Percentiles rank a stretch among this genome's conserved stretches.
phyloP scores from a whole-genome alignment of 2,888 invertebrate genomes.

The Pristionchus maxplancki region DNA sequence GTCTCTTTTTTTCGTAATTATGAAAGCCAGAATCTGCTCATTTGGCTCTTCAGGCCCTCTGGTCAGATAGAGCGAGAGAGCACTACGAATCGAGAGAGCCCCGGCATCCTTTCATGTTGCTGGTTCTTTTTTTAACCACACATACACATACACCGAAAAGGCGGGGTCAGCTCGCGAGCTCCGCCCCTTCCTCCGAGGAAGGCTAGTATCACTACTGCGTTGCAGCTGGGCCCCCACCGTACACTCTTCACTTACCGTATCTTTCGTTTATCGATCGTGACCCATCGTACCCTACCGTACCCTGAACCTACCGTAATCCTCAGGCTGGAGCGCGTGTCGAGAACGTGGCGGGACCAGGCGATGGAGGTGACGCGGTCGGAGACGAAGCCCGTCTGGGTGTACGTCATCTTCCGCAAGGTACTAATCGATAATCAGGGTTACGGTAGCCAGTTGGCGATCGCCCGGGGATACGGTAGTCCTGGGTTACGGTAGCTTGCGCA shows the following conservation, averaged over 20 bases:
- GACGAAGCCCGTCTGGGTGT: slow-evolving; percentile 76
- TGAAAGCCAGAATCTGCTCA: not conserved
- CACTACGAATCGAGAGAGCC: not conserved
- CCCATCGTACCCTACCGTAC: not conserved
- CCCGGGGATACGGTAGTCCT: not conserved
- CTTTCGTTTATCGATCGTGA: not conserved
- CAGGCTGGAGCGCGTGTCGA: slow-evolving; percentile 58
- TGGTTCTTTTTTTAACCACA: not conserved
- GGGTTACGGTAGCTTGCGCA: too few species aligned
- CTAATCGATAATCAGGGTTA: not conserved
- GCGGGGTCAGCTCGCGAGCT: not conserved
- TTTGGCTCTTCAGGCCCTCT: too few species aligned
- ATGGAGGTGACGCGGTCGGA: slow-evolving; percentile 68
- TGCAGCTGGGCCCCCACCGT: not conserved
- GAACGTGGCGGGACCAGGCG: slow-evolving; percentile 56
- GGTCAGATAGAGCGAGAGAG: not conserved
- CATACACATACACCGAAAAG: not conserved
- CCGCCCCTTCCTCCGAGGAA: not conserved
- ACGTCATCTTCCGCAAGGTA: slow-evolving; percentile 77
- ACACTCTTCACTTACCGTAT: not conserved
- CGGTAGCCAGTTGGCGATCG: not conserved
- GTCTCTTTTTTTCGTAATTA: not conserved
- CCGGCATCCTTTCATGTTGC: not conserved
- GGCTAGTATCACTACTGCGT: not conserved
- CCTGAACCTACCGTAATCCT: slow-evolving; percentile 21